Evolutionary conservation across 2,888 invertebrate genomes (phyloP), one percentile per base, ranked within the genome.

Genomic region (Tuberolachnus salignus): DNA sequence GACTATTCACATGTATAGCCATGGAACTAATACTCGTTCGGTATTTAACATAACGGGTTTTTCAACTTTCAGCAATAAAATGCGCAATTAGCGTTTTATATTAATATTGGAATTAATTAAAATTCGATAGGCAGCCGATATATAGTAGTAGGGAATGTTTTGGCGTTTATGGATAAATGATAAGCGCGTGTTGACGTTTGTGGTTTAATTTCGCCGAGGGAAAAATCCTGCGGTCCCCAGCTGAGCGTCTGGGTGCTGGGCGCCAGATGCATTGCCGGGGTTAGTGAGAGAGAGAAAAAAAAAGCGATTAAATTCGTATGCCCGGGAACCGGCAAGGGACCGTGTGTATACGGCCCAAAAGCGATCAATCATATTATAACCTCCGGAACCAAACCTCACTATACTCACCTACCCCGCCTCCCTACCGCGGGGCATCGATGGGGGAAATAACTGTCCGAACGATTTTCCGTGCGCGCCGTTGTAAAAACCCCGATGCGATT

Each of bases 251-350:
- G 23, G n/a, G 19, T 19, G 46, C 67, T 9, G 67, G 69, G 78
- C 78, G 78, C 69, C 69, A 78, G 78, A 78, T 69, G 78, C 61
- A 61, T 49, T 13, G 69, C n/a, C n/a, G 16, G 57, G 61, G 59
- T 4, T 34, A n/a, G 34, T 34, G 34, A 6, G 34, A 34, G 34
- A 6, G 34, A 6, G 34, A 6, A 63, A 51, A 73, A 34, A 69
- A 78, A 69, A 78, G 67, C 78, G 78, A 78, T 78, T 78, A 78
- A 78, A 78, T 78, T 78, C 69, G 78, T 59, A 78, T 69, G 61
- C 42, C 59, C 49, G 57, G 19, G 34, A 57, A 66, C 26, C 23
- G 70, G 34, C 3, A 6, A 34, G 3, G 34, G 34, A 6, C 34
- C 21, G 26, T 44, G 26, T 9, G 16, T n/a, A n/a, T 66, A 9